Evolutionary conservation across 2,888 invertebrate species (phyloP).

Genomic region (Eucriotettix oculatus): DNA sequence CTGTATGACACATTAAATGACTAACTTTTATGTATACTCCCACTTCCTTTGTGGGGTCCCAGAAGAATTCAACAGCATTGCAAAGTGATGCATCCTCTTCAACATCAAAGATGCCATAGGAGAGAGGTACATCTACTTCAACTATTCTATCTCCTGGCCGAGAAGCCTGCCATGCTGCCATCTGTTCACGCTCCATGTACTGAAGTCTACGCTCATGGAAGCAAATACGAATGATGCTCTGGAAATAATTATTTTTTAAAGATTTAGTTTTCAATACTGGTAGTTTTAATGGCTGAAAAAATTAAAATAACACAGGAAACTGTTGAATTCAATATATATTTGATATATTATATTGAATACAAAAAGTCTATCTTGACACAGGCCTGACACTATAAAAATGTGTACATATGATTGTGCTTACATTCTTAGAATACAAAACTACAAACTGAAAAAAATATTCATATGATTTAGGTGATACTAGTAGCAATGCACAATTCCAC

Average conservation of each 20-base stretch:
- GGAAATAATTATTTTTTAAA: slow-evolving; percentile 17
- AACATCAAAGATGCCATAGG: slow-evolving; percentile 78
- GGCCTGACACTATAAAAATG: not conserved
- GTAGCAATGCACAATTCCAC: no score
- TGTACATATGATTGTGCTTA: no score
- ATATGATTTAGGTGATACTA: no score
- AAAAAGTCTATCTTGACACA: not conserved
- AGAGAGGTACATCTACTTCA: slow-evolving; percentile 83
- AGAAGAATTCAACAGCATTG: slow-evolving; percentile 75
- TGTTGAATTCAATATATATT: not conserved
- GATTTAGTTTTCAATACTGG: not conserved
- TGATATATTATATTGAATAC: no score
- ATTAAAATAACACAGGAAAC: not conserved
- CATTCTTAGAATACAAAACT: no score
- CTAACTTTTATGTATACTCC: slow-evolving; percentile 83
- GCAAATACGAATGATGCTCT: slow-evolving; percentile 81
- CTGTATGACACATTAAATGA: not conserved
- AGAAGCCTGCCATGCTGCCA: slow-evolving; percentile 76
- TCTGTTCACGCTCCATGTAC: slow-evolving; percentile 88
- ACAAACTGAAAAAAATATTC: no score
- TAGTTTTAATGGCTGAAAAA: not conserved
- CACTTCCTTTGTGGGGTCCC: slow-evolving; percentile 94
- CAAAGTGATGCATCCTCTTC: slow-evolving; percentile 49
- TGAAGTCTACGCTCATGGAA: slow-evolving; percentile 93
- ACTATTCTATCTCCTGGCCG: slow-evolving; percentile 83